Percentiles rank a stretch among this genome's conserved stretches.
Conservation (phyloP, 2,113 vertebrate species). For the Brachyistius frenatus region DNA sequence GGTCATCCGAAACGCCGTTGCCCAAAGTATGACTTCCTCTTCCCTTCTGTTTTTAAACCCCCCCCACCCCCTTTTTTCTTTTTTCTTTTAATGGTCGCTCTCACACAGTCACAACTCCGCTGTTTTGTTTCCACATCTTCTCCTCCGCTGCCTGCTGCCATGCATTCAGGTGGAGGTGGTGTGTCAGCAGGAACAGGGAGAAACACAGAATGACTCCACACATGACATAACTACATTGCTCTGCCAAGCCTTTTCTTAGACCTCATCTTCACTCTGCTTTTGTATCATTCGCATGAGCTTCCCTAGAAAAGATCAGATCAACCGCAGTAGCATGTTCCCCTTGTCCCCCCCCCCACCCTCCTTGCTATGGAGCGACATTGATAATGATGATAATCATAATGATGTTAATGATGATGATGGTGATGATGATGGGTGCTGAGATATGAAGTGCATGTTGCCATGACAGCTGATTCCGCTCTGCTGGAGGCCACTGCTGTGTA, state of each 20-base stretch:
- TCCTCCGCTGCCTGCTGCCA: slow-evolving; percentile 70
- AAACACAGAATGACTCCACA: slow-evolving; percentile 63
- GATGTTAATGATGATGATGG: slow-evolving; percentile 47
- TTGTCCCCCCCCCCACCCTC: slow-evolving; percentile 29
- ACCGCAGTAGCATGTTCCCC: slow-evolving; percentile 69
- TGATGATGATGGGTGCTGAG: slow-evolving; percentile 60
- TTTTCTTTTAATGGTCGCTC: slow-evolving; percentile 23
- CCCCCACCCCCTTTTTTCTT: background rate
- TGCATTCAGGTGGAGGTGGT: slow-evolving; percentile 73
- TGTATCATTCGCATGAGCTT: slow-evolving; percentile 72
- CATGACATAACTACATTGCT: slow-evolving; percentile 65
- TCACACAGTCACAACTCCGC: slow-evolving; percentile 54
- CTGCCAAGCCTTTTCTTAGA: slow-evolving; percentile 63
- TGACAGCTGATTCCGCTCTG: slow-evolving; percentile 69
- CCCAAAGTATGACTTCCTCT: slow-evolving; percentile 87
- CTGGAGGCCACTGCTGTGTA: slow-evolving; percentile 25
- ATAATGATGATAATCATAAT: slow-evolving; percentile 55
- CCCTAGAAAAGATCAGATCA: slow-evolving; percentile 28
- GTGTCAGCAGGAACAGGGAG: slow-evolving; percentile 60
- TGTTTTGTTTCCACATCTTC: slow-evolving; percentile 61
- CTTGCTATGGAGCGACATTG: slow-evolving; percentile 45
- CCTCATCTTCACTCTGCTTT: slow-evolving; percentile 64
- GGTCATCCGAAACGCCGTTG: slow-evolving; percentile 85
- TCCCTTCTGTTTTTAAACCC: slow-evolving; percentile 62
- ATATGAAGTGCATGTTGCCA: slow-evolving; percentile 75